Conservation (phyloP, 2,888 invertebrate genomes). For the Ernsta delagoae region DNA sequence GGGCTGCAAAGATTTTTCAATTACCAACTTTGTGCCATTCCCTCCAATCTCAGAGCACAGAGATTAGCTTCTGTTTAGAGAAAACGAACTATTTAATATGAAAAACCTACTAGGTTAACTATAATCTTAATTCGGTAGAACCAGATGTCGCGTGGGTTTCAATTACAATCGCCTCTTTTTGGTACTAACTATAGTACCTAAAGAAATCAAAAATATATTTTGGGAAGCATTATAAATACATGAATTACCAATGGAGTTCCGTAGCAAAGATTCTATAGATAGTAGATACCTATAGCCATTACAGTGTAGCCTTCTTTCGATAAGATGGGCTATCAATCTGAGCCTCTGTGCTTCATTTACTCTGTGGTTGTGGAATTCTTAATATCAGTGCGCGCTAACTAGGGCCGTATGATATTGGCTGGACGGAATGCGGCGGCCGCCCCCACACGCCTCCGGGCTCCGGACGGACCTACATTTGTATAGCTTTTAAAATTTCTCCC, state of each 20-base stretch:
- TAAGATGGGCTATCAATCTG: background rate
- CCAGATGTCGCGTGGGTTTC: too few relatives aligned
- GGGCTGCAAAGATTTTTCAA: constrained; percentile 77
- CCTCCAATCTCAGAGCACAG: constrained; percentile 66
- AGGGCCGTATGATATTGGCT: constrained; percentile 80
- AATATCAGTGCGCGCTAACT: constrained; percentile 84
- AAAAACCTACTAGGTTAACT: too few relatives aligned
- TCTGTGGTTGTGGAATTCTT: constrained; percentile 78
- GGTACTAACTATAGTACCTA: too few relatives aligned
- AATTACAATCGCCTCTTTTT: too few relatives aligned
- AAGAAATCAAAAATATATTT: too few relatives aligned
- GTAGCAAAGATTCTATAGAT: too few relatives aligned
- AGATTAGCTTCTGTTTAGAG: background rate
- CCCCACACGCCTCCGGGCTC: background rate
- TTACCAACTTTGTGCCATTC: constrained; percentile 79
- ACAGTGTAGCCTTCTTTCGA: too few relatives aligned
- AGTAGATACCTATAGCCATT: too few relatives aligned
- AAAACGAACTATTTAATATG: background rate
- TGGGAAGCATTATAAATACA: too few relatives aligned
- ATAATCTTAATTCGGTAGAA: too few relatives aligned
- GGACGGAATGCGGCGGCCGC: constrained; percentile 49
- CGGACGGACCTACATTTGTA: constrained; percentile 34
- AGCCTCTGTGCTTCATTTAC: constrained; percentile 40
- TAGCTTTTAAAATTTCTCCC: constrained; percentile 34
- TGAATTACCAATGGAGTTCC: too few relatives aligned